phyloP scores from a whole-genome alignment of 2,113 vertebrate genomes.

The Sclerurus mexicanus region DNA sequence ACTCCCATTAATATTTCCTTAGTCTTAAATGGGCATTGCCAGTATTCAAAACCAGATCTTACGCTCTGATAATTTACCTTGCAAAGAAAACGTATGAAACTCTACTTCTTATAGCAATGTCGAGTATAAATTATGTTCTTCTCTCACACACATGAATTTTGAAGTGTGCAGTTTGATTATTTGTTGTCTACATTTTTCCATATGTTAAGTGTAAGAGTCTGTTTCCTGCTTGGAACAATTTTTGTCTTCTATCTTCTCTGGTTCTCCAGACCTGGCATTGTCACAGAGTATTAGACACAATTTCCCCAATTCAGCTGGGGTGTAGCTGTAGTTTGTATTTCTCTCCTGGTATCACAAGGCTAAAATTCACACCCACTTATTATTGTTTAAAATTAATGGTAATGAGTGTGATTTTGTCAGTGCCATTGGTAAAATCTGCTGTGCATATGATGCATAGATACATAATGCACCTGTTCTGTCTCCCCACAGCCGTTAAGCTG shows the following conservation, averaged over 20 bases:
- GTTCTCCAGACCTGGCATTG: background rate
- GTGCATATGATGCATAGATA: background rate
- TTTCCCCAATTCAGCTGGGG: background rate
- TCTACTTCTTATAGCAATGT: background rate
- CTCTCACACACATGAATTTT: background rate
- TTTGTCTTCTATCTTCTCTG: background rate
- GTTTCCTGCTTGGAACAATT: background rate
- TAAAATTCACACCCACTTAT: background rate
- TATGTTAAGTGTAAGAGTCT: background rate
- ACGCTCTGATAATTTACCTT: background rate
- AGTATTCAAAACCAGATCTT: background rate
- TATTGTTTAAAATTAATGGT: background rate
- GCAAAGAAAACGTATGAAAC: background rate
- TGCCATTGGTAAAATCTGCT: background rate
- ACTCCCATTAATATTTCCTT: background rate
- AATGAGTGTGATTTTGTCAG: background rate
- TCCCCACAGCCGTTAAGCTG: constrained; percentile 13
- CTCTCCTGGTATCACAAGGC: background rate
- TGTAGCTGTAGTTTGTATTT: background rate
- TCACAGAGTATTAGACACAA: background rate
- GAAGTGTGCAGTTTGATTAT: background rate
- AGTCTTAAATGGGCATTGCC: background rate
- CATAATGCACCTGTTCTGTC: constrained; percentile 44
- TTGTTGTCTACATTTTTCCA: background rate
- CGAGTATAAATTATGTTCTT: background rate